phyloP scores from a whole-genome alignment of 2,888 invertebrate species.

The Eustalomyia histrio region DNA sequence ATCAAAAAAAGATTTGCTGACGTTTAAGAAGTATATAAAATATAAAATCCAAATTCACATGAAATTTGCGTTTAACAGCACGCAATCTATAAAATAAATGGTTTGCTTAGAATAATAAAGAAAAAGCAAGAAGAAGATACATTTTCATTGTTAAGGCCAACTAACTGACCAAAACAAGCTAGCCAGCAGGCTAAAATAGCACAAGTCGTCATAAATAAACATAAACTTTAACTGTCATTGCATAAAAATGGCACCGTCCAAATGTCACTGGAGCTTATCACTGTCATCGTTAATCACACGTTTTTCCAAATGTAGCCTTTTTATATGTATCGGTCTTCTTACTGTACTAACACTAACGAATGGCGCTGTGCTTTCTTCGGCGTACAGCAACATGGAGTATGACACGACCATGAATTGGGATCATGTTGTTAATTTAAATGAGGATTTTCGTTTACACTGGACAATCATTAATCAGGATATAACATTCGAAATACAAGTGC shows the following conservation, averaged over 20 bases:
- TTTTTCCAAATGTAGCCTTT: slow-evolving; percentile 63
- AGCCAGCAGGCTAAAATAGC: background rate
- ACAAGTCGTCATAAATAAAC: slow-evolving; percentile 5
- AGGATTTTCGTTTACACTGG: slow-evolving; percentile 83
- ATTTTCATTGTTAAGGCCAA: slow-evolving; percentile 3
- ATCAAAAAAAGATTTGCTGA: slow-evolving; percentile 48
- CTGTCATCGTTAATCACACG: slow-evolving; percentile 67
- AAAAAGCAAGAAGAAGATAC: background rate
- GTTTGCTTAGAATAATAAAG: slow-evolving; percentile 8
- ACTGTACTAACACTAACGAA: slow-evolving; percentile 48
- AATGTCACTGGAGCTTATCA: slow-evolving; percentile 56
- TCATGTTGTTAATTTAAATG: slow-evolving; percentile 80
- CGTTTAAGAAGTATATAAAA: slow-evolving; percentile 26
- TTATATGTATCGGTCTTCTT: slow-evolving; percentile 55
- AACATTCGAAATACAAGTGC: slow-evolving; percentile 88
- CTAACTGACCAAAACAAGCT: background rate
- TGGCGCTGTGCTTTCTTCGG: slow-evolving; percentile 48
- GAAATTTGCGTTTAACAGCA: slow-evolving; percentile 32
- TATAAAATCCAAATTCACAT: slow-evolving; percentile 30
- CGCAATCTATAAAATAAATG: slow-evolving; percentile 36
- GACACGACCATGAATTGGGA: slow-evolving; percentile 74
- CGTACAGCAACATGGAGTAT: slow-evolving; percentile 68
- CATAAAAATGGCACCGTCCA: slow-evolving; percentile 57
- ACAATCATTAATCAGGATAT: slow-evolving; percentile 85
- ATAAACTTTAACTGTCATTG: slow-evolving; percentile 25